phyloP scores from a whole-genome alignment of 2,113 vertebrate genomes.

The Gobiocypris rarus region DNA sequence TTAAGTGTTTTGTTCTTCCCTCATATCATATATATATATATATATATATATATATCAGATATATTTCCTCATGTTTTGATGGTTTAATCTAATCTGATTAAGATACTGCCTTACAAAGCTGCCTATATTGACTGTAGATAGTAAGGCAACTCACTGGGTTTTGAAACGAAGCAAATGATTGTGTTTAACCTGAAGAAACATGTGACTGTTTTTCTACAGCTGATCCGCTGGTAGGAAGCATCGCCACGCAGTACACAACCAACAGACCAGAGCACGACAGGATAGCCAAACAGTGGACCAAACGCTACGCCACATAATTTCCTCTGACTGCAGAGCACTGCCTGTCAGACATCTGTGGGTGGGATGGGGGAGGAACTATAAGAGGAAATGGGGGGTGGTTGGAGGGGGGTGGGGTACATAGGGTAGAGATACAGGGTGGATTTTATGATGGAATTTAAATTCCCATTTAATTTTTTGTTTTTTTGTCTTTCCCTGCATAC shows the following conservation, averaged over 20 bases:
- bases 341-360: slow-evolving; percentile 37
- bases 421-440: slow-evolving; percentile 39
- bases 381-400: not conserved
- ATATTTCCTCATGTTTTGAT: no score
- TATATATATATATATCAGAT: no score
- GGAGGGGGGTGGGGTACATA: not conserved
- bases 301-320: slow-evolving; percentile 79
- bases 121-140: no score
- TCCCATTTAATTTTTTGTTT: slow-evolving; percentile 56
- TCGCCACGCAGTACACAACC: slow-evolving; percentile 79
- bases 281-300: slow-evolving; percentile 83
- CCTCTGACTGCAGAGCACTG: not conserved
- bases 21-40: no score
- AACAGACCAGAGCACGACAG: slow-evolving; percentile 80
- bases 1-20: no score
- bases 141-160: no score
- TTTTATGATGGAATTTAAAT: slow-evolving; percentile 68
- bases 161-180: not conserved
- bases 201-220: slow-evolving; percentile 60
- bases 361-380: not conserved
- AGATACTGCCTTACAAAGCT: no score
- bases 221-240: slow-evolving; percentile 80
- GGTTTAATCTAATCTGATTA: no score
- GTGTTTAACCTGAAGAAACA: not conserved
- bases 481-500: slow-evolving; percentile 53